phyloP scores from a whole-genome alignment of 1,140 invertebrate species.

The roundworm (Caenorhabditis elegans) region DNA sequence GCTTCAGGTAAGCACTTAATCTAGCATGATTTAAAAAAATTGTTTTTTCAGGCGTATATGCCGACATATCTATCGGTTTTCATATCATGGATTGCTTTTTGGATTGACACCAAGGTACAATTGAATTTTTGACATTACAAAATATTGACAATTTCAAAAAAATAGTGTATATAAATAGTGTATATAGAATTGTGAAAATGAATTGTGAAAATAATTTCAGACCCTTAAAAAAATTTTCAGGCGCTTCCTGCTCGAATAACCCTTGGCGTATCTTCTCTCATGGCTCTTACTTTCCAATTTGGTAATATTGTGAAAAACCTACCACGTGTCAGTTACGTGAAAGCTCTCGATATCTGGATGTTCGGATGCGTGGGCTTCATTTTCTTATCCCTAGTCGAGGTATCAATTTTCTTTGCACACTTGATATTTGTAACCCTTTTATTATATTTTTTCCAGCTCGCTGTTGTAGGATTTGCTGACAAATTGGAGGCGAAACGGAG shows the following conservation, averaged over 20 bases:
- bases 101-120: constrained; percentile 63
- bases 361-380: constrained; percentile 66
- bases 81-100: constrained; percentile 63
- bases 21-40: background rate
- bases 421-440: background rate
- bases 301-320: constrained; percentile 66
- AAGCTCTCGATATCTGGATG: constrained; percentile 65
- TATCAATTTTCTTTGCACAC: background rate
- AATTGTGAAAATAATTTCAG: too few species aligned
- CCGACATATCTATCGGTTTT: constrained; percentile 56
- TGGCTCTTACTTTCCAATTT: constrained; percentile 65
- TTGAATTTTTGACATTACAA: background rate
- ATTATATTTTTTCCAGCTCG: constrained; percentile 49
- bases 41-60: constrained; percentile 53
- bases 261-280: constrained; percentile 55
- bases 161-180: too few species aligned
- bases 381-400: constrained; percentile 62
- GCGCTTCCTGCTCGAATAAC: constrained; percentile 65
- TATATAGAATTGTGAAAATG: too few species aligned
- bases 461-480: constrained; percentile 64
- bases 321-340: constrained; percentile 61
- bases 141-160: background rate
- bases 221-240: background rate
- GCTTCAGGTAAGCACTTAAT: constrained; percentile 51
- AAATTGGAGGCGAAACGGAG: constrained; percentile 60